Percentiles rank a stretch among this genome's conserved stretches.
phyloP scores from a whole-genome alignment of 1,140 invertebrate genomes.

The Babylonia areolata region DNA sequence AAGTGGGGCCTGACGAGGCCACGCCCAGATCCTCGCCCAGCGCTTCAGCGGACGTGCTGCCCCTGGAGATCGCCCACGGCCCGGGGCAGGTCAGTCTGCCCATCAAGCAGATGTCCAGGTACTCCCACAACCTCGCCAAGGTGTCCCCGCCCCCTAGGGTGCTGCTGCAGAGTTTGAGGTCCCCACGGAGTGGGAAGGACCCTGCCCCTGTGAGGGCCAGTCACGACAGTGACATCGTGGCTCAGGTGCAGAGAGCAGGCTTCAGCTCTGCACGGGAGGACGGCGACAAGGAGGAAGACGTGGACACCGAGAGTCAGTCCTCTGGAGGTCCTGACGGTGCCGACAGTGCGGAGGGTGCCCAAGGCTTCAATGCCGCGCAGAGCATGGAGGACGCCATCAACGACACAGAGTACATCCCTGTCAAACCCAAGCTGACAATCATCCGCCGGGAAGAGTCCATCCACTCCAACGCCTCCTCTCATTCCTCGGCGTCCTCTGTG shows the following conservation, averaged over 20 bases:
- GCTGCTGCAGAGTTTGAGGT: slow-evolving; percentile 52
- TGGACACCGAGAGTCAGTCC: neutral
- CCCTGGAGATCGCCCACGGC: slow-evolving; percentile 27
- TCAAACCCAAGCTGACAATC: slow-evolving; percentile 26
- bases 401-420: slow-evolving; percentile 34
- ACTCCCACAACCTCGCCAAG: slow-evolving; percentile 7
- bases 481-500: neutral
- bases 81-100: neutral
- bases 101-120: slow-evolving; percentile 14
- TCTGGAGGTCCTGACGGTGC: slow-evolving; percentile 22
- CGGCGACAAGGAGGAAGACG: neutral
- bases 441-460: slow-evolving; percentile 10
- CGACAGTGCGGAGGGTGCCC: neutral
- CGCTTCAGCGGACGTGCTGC: neutral
- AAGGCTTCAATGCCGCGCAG: neutral
- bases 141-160: slow-evolving; percentile 59
- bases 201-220: slow-evolving; percentile 51
- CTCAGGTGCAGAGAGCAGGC: slow-evolving; percentile 45
- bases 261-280: slow-evolving; percentile 14
- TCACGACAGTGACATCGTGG: slow-evolving; percentile 51
- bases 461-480: neutral
- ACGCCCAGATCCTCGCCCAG: neutral
- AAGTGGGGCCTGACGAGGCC: neutral
- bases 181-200: slow-evolving; percentile 27
- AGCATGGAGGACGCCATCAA: slow-evolving; percentile 41